These are phyloP conservation scores for Bombus fervidus DNA, from an alignment of 1,140 invertebrate genomes.

Conservation along the genomic window DNA sequence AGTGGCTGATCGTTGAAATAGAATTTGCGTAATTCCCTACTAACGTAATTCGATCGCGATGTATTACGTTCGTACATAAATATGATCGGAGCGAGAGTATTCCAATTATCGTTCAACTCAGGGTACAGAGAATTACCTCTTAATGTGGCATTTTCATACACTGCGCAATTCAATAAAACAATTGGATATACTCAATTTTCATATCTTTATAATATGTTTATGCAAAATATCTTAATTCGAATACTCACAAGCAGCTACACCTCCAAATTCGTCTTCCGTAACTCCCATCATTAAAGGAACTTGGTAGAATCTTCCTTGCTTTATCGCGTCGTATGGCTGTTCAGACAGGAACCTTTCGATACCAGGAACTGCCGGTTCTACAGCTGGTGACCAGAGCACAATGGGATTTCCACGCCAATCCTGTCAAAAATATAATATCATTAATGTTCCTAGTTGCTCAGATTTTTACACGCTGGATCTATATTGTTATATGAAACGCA, in stretches of 20 bases:
- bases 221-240: too few relatives aligned
- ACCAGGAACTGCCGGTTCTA: constrained; percentile 86
- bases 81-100: constrained; percentile 82
- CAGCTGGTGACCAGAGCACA: constrained; percentile 85
- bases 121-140: constrained; percentile 76
- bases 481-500: constrained; percentile 41
- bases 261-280: constrained; percentile 86
- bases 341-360: constrained; percentile 86
- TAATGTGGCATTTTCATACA: constrained; percentile 65
- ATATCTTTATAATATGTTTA: not conserved
- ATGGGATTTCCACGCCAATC: constrained; percentile 84
- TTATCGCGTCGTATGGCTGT: constrained; percentile 84
- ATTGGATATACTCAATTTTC: not conserved
- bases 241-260: constrained; percentile 67
- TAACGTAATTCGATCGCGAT: constrained; percentile 80
- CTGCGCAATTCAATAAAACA: constrained; percentile 62
- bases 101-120: constrained; percentile 82
- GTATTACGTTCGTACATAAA: constrained; percentile 83
- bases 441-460: too few relatives aligned
- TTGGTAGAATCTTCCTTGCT: constrained; percentile 84
- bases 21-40: constrained; percentile 78
- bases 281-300: constrained; percentile 87
- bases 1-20: constrained; percentile 79
- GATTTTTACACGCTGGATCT: too few relatives aligned
- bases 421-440: constrained; percentile 68